A percentile compares a stretch with the other conserved stretches of the same genome.
These are phyloP conservation scores for Tiliqua scincoides DNA, from an alignment of 2,113 vertebrate species.

Conservation along the genomic window DNA sequence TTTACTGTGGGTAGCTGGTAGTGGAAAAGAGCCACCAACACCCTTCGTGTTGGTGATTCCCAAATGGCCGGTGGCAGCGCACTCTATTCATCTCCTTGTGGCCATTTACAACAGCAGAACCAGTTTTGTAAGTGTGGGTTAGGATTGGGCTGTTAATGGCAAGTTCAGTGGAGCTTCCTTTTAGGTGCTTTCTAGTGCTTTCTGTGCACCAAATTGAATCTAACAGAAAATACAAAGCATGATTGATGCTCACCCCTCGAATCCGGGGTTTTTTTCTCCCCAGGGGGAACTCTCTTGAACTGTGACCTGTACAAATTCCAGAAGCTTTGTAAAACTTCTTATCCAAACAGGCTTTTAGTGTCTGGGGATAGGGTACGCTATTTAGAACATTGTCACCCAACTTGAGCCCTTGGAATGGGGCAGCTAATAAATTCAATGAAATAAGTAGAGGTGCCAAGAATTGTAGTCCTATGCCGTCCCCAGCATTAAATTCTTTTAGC, in stretches of 20 bases:
- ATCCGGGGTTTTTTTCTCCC: neutral
- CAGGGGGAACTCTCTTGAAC: constrained; percentile 3
- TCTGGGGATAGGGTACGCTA: constrained; percentile 31
- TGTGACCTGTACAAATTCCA: constrained; percentile 10
- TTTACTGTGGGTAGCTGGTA: too few relatives aligned
- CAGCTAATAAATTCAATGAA: neutral
- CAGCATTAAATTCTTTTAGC: too few relatives aligned
- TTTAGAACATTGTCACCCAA: neutral
- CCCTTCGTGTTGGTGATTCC: too few relatives aligned
- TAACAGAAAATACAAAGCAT: neutral
- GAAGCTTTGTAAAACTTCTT: constrained; percentile 11
- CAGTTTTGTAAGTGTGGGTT: too few relatives aligned
- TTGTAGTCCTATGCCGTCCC: neutral
- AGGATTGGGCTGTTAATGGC: too few relatives aligned
- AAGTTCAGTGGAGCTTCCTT: too few relatives aligned
- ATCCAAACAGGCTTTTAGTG: constrained; percentile 42
- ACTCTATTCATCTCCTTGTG: too few relatives aligned
- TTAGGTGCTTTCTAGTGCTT: too few relatives aligned
- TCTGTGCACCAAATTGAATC: neutral
- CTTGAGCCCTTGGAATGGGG: neutral
- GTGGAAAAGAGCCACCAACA: too few relatives aligned
- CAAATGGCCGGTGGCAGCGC: too few relatives aligned
- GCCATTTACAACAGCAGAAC: too few relatives aligned
- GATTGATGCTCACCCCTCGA: neutral
- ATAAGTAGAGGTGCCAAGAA: neutral